Percentiles rank a stretch among this genome's conserved stretches.
phyloP scores from a whole-genome alignment of 2,797 vertebrate genomes.

The Xerus rutilus region DNA sequence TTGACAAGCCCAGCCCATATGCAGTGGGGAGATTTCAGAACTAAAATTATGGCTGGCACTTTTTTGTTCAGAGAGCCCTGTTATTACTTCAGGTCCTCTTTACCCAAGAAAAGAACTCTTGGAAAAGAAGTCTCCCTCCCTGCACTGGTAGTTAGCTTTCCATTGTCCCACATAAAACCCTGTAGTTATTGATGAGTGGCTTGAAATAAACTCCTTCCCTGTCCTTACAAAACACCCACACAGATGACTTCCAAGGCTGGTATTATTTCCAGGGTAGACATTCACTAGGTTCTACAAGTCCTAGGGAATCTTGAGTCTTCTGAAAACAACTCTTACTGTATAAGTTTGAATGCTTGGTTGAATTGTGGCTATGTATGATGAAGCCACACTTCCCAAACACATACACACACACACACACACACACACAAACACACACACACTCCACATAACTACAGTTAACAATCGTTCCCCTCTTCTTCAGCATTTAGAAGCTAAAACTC shows the following conservation, averaged over 20 bases:
- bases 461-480: not conserved
- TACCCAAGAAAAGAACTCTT: not conserved
- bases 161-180: not conserved
- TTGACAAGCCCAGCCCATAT: not conserved
- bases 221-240: not conserved
- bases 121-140: not conserved
- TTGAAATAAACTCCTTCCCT: not conserved
- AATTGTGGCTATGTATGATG: not conserved
- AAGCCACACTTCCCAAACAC: not conserved
- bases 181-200: not conserved
- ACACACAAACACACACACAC: too few relatives aligned
- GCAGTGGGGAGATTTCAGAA: not conserved
- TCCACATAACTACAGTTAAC: not conserved
- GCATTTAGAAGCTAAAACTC: not conserved
- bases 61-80: not conserved
- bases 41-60: not conserved
- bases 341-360: not conserved
- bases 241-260: not conserved
- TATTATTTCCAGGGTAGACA: not conserved
- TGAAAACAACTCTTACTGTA: not conserved
- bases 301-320: not conserved
- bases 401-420: too few relatives aligned
- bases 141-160: not conserved
- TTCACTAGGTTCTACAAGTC: not conserved
- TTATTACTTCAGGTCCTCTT: not conserved